These are phyloP conservation scores for Oreochromis niloticus DNA, from an alignment of 2,113 vertebrate genomes.

Conservation along the genomic window DNA sequence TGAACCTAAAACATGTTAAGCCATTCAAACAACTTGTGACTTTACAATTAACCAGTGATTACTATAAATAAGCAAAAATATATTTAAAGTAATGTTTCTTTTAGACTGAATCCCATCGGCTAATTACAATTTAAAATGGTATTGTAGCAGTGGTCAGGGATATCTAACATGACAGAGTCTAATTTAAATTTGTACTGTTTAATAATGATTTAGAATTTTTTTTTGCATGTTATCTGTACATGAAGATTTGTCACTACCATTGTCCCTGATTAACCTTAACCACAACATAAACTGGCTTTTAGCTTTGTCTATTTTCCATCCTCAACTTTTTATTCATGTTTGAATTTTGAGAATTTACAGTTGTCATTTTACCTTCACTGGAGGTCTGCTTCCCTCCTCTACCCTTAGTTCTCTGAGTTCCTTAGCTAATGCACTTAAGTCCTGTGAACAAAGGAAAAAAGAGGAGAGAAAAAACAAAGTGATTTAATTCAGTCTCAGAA, in stretches of 20 bases:
- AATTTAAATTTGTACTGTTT: not conserved
- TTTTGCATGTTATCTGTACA: not conserved
- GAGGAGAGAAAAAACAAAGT: not conserved
- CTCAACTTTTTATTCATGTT: not conserved
- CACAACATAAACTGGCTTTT: not conserved
- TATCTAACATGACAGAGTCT: not conserved
- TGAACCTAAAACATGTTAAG: not conserved
- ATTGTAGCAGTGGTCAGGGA: not conserved
- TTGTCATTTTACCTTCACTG: conserved; percentile 79
- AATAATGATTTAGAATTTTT: not conserved
- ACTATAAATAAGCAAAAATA: not conserved
- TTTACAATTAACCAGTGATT: not conserved
- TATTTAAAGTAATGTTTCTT: not conserved
- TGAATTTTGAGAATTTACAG: not conserved
- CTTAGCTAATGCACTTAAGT: conserved; percentile 93
- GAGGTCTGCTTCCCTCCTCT: conserved; percentile 88
- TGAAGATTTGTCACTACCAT: not conserved
- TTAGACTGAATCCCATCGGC: not conserved
- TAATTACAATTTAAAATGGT: not conserved
- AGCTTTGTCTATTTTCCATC: not conserved
- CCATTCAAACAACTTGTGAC: not conserved
- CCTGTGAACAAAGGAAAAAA: conserved; percentile 65
- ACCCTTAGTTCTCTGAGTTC: conserved; percentile 91
- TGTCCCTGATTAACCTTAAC: not conserved
- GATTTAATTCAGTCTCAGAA: not conserved